Percentiles rank a stretch among this genome's conserved stretches.
Conservation (phyloP, 2,888 invertebrate species). For the Hymenopus coronatus region DNA sequence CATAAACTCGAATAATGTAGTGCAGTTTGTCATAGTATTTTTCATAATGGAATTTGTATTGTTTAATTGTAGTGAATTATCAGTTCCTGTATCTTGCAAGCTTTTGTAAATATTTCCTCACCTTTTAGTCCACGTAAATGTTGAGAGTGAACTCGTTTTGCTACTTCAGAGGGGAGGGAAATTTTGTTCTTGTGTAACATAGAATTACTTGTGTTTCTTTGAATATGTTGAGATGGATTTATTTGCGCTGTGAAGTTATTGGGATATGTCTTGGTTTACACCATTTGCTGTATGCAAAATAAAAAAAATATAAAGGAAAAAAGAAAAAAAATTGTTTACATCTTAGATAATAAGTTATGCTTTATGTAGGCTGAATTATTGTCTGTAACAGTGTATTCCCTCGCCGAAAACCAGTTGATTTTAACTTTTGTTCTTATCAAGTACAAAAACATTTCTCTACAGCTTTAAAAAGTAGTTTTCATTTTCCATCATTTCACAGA, state of each 20-base stretch:
- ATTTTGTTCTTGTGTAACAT: slow-evolving; percentile 11
- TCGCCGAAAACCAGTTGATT: not conserved
- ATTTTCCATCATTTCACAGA: not conserved
- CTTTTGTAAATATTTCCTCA: slow-evolving; percentile 6
- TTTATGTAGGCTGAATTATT: not conserved
- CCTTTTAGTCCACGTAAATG: not conserved
- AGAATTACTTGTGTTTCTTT: slow-evolving; percentile 2
- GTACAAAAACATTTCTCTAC: not conserved
- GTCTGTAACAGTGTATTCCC: not conserved
- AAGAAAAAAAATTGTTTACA: not conserved
- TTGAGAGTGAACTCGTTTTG: not conserved
- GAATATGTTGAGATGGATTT: not conserved
- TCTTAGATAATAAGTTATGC: not conserved
- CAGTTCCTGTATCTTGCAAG: slow-evolving; percentile 1
- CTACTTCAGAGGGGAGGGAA: not conserved
- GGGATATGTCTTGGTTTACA: not conserved
- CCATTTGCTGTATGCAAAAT: not conserved
- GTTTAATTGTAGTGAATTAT: slow-evolving; percentile 4
- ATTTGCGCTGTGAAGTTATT: not conserved
- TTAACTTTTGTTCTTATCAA: not conserved
- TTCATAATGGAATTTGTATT: not conserved
- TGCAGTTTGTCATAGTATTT: not conserved
- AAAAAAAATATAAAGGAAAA: not conserved
- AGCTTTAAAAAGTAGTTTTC: not conserved
- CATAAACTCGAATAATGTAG: not conserved